A percentile compares a stretch with the other conserved stretches of the same genome.
Conservation (phyloP, 1,140 invertebrate genomes). For the Pseudomyrmex gracilis region DNA sequence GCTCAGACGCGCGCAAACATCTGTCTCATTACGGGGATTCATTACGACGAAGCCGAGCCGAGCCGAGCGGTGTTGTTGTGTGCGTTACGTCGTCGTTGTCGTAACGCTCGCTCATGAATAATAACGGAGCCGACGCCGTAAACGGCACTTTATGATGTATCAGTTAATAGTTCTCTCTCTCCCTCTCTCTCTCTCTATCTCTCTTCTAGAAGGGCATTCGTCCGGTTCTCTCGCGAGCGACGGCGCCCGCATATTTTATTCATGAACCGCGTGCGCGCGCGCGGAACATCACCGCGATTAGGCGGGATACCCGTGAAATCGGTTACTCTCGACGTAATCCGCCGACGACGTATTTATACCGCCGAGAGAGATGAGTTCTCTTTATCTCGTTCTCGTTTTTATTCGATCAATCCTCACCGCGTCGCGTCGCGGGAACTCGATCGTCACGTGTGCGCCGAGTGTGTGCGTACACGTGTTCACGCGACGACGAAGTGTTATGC, state of each 20-base stretch:
- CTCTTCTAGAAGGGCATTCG: conserved; percentile 65
- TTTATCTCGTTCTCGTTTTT: conserved; percentile 23
- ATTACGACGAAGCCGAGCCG: conserved; percentile 56
- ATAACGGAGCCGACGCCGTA: conserved; percentile 68
- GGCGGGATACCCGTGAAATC: conserved; percentile 70
- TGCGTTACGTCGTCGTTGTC: conserved; percentile 54
- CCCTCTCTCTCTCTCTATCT: background rate
- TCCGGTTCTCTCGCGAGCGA: conserved; percentile 47
- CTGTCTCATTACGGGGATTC: conserved; percentile 64
- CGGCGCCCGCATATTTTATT: conserved; percentile 72
- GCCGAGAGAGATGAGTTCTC: conserved; percentile 26
- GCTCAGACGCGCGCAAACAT: conserved; percentile 41
- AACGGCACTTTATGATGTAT: conserved; percentile 76
- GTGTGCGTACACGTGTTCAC: no score
- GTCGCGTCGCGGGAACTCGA: conserved; percentile 8
- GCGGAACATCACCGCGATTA: conserved; percentile 69
- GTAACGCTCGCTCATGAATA: conserved; percentile 64
- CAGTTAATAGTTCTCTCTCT: conserved; percentile 70
- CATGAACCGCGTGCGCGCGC: conserved; percentile 66
- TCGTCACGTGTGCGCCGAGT: background rate
- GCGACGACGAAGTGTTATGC: no score
- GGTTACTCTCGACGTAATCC: conserved; percentile 70
- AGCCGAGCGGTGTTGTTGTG: background rate
- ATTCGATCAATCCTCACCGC: conserved; percentile 38
- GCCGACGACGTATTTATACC: conserved; percentile 68